Evolutionary conservation across 2,888 invertebrate genomes (phyloP), one percentile per base, ranked within the genome.

Genomic region (Meteorus cinctellus): DNA sequence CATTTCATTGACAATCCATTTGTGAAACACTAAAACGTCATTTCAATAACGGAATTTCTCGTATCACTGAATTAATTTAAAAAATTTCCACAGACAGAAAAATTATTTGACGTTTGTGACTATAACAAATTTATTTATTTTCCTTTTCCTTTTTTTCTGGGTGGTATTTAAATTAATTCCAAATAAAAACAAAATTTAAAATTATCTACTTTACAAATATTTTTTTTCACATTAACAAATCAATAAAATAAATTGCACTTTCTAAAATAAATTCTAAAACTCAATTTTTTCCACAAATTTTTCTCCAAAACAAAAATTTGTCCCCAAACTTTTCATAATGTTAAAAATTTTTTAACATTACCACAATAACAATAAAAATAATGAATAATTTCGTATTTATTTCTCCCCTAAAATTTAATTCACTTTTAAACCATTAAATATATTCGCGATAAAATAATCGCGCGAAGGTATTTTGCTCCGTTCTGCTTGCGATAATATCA

Each of bases 21-120:
- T 19, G 48, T 48, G n/a, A 55, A 55, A 8, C 19, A 6, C 6
- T 19, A 55, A 55, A 72, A 72, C 62, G 24, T 27, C 14, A 27
- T 45, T 48, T 48, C 24, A 24, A 3, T 45, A 63, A 72, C 63
- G 24, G 55, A 55, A 31, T 63, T 41, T 41, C 16, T 62, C 45
- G 27, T 70, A 70, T 70, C 70, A 60, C 14, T 27, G 70, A 60
- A 71, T 71, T 63, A 72, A 72, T 72, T 63, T 63, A 34, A 63
- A 63, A 34, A 63, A 63, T 72, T 63, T 62, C 62, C 41, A 62
- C 31, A 45, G 63, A 72, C 12, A 29, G 62, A 72, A 12, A 31
- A 72, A 63, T 48, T 27, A 63, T 62, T n/a, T 48, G 16, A 51
- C 48, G 59, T 24, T 24, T 36, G 24, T 60, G 70, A 70, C 41